Conservation (phyloP, 1,140 invertebrate species). For the Centruroides sculpturatus region DNA sequence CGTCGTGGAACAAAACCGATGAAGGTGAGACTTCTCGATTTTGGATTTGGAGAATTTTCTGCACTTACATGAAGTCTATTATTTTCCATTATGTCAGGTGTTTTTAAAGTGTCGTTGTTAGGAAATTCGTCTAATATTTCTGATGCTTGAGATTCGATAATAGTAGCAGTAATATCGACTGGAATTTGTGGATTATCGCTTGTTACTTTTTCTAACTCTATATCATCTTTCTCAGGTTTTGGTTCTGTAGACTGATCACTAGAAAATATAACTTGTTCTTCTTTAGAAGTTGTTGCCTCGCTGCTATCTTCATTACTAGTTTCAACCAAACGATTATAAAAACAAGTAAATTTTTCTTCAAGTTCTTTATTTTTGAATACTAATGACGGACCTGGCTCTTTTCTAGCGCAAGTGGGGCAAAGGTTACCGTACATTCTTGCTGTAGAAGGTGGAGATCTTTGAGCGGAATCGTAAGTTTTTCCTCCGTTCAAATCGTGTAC, state of each 20-base stretch:
- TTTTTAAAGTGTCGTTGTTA: slow-evolving; percentile 1
- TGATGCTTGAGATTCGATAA: slow-evolving; percentile 2
- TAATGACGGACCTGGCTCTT: slow-evolving; percentile 7
- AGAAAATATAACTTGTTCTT: slow-evolving; percentile 15
- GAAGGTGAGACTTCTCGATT: slow-evolving; percentile 10
- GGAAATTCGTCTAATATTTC: not conserved
- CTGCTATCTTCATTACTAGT: slow-evolving; percentile 18
- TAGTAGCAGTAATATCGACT: not conserved
- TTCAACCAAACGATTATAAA: slow-evolving; percentile 18
- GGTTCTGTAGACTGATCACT: slow-evolving; percentile 5
- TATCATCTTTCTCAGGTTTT: slow-evolving; percentile 3
- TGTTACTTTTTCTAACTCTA: slow-evolving; percentile 3
- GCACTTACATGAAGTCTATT: slow-evolving; percentile 1
- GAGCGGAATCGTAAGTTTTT: no score
- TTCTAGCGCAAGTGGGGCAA: slow-evolving; percentile 14
- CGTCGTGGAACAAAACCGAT: not conserved
- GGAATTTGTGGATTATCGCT: not conserved
- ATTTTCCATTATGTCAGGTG: slow-evolving; percentile 4
- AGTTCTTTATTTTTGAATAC: slow-evolving; percentile 15
- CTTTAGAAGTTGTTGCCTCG: slow-evolving; percentile 16
- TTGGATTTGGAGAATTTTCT: slow-evolving; percentile 3
- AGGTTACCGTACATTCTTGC: not conserved
- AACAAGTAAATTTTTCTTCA: slow-evolving; percentile 20
- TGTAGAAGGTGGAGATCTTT: not conserved
- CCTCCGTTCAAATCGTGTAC: slow-evolving; percentile 7